A percentile compares a stretch with the other conserved stretches of the same genome.
Conservation (phyloP, 1,140 invertebrate species). For the Phortica variegata region DNA sequence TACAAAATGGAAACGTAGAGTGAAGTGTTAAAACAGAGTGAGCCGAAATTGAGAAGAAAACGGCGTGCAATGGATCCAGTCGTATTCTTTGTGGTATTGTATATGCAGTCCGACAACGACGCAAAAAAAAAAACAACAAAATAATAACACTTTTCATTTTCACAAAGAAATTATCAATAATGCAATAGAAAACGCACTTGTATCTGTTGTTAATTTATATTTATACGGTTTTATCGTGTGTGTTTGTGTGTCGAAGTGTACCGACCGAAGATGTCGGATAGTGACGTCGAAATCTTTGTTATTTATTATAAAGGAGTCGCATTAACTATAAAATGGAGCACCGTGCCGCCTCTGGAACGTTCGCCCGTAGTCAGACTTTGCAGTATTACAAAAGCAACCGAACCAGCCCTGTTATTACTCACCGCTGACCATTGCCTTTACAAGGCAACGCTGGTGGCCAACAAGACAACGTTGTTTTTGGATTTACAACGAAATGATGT, state of each 20-base stretch:
- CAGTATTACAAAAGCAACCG: constrained; percentile 1
- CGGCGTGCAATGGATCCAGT: too few relatives aligned
- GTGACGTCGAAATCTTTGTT: constrained; percentile 23
- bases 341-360: constrained; percentile 30
- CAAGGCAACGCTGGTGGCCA: constrained; percentile 10
- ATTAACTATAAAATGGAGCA: constrained; percentile 34
- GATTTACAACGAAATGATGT: constrained; percentile 27
- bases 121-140: constrained; percentile 26
- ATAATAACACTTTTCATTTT: constrained; percentile 6
- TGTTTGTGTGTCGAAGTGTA: neutral
- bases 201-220: too few relatives aligned
- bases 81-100: too few relatives aligned
- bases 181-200: too few relatives aligned
- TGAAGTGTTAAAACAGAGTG: too few relatives aligned
- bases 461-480: constrained; percentile 17
- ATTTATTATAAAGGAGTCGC: constrained; percentile 25
- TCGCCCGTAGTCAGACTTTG: constrained; percentile 33
- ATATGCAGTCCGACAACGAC: too few relatives aligned
- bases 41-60: too few relatives aligned
- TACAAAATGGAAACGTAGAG: too few relatives aligned
- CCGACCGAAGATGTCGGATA: neutral
- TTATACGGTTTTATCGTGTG: neutral
- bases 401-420: constrained; percentile 25
- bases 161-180: constrained; percentile 21
- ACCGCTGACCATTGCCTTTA: constrained; percentile 39